Evolutionary conservation across 2,113 vertebrate genomes (phyloP).

Genomic region (Orthonyx spaldingii): DNA sequence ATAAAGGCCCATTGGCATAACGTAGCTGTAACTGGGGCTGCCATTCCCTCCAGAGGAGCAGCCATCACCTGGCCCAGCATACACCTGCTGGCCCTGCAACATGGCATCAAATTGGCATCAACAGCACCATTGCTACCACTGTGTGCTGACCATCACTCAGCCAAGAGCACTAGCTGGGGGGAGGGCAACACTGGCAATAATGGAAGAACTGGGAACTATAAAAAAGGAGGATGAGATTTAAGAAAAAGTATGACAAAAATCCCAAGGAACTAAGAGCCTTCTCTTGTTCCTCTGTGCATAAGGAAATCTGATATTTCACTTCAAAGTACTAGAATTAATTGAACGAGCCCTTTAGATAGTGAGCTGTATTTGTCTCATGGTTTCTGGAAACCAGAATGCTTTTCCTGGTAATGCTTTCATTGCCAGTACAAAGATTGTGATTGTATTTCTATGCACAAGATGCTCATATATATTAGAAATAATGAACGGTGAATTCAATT

Average conservation of each 20-base stretch:
- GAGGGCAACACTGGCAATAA: background rate
- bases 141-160: background rate
- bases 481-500: background rate
- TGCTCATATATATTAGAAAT: background rate
- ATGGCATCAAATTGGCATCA: background rate
- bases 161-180: background rate
- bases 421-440: background rate
- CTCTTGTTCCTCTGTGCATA: background rate
- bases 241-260: background rate
- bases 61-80: background rate
- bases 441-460: background rate
- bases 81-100: fast-evolving
- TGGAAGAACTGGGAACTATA: background rate
- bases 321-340: background rate
- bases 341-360: background rate
- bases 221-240: background rate
- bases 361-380: background rate
- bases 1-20: background rate
- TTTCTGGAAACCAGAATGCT: background rate
- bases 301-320: background rate
- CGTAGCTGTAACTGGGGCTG: background rate
- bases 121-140: background rate
- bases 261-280: background rate
- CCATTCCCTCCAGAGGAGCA: background rate
- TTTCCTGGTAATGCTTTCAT: background rate